phyloP scores from a whole-genome alignment of 2,797 vertebrate species.

The Furcifer pardalis region DNA sequence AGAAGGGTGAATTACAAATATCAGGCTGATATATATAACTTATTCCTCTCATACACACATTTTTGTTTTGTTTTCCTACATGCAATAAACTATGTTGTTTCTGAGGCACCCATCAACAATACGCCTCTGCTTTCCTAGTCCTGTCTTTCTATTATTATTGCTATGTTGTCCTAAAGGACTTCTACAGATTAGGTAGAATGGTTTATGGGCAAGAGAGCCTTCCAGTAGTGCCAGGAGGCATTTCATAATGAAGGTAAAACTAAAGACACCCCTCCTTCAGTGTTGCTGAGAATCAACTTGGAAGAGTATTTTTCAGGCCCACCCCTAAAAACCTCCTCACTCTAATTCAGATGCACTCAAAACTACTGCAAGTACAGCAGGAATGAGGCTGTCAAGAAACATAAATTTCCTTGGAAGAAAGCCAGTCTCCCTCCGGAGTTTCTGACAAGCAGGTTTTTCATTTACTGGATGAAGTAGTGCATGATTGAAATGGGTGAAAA shows the following conservation, averaged over 20 bases:
- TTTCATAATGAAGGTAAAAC: constrained; percentile 69
- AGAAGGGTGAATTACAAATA: background rate
- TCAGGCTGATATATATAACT: background rate
- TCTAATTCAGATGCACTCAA: constrained; percentile 43
- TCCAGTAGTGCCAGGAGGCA: constrained; percentile 49
- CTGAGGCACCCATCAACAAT: constrained; percentile 57
- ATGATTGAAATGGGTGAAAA: constrained; percentile 60
- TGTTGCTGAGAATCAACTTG: constrained; percentile 51
- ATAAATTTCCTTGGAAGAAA: constrained; percentile 51
- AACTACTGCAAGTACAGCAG: constrained; percentile 48
- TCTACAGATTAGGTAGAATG: constrained; percentile 42
- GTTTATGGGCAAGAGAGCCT: constrained; percentile 33
- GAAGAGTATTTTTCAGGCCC: background rate
- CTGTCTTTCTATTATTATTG: constrained; percentile 54
- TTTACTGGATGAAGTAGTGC: constrained; percentile 35
- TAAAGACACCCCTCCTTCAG: constrained; percentile 59
- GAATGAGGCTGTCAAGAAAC: constrained; percentile 36
- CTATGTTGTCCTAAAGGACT: constrained; percentile 51
- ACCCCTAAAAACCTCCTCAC: rapidly evolving
- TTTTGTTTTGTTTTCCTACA: constrained; percentile 47
- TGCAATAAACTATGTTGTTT: constrained; percentile 48
- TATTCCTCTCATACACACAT: background rate
- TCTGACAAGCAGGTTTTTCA: constrained; percentile 27
- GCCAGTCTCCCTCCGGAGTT: constrained; percentile 18
- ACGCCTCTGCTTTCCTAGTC: background rate